phyloP scores from a whole-genome alignment of 2,113 vertebrate genomes.

The Rhinopomastus cyanomelas region DNA sequence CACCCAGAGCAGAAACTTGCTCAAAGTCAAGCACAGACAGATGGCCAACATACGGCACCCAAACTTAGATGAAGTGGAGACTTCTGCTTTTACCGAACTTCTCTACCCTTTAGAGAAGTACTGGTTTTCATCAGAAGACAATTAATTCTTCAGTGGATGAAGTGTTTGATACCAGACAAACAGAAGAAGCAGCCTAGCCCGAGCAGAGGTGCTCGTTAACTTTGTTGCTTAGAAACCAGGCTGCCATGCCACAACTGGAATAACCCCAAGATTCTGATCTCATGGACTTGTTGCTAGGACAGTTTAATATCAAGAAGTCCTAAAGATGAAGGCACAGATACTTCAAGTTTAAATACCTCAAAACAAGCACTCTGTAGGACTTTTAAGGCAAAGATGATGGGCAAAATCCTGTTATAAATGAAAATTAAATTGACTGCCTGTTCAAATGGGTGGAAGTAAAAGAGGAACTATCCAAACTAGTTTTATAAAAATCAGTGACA shows the following conservation, averaged over 20 bases:
- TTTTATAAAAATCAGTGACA: neutral
- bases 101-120: neutral
- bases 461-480: neutral
- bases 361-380: neutral
- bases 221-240: neutral
- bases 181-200: neutral
- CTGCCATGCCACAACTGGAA: neutral
- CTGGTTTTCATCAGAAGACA: neutral
- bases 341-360: neutral
- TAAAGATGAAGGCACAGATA: neutral
- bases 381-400: neutral
- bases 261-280: neutral
- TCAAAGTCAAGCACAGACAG: neutral
- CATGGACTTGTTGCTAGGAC: neutral
- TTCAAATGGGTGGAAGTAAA: neutral
- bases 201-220: neutral
- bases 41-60: fast-evolving
- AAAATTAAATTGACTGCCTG: neutral
- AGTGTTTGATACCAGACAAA: neutral
- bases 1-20: neutral
- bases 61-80: neutral
- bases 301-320: neutral
- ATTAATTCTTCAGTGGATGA: neutral
- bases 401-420: neutral
- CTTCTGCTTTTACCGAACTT: neutral